These are phyloP conservation scores for Drosophila maculinotata DNA, from an alignment of 2,888 invertebrate genomes.

Conservation along the genomic window DNA sequence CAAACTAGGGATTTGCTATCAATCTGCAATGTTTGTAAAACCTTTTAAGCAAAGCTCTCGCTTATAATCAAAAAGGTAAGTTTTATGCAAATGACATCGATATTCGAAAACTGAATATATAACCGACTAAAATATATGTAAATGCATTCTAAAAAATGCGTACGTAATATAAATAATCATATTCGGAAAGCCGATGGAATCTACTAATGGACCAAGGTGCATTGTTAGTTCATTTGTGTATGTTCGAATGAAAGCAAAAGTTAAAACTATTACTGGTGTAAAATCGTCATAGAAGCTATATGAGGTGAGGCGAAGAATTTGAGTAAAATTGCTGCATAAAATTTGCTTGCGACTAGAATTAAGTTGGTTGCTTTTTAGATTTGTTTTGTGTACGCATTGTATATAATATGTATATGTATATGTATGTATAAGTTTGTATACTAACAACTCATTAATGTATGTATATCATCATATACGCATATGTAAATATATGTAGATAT, in stretches of 20 bases:
- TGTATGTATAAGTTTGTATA: slow-evolving; percentile 48
- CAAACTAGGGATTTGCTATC: background rate
- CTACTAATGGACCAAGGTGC: slow-evolving; percentile 22
- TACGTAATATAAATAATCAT: background rate
- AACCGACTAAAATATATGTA: too few species aligned
- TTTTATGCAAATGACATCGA: too few species aligned
- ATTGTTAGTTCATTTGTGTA: slow-evolving; percentile 22
- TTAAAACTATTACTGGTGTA: slow-evolving; percentile 24
- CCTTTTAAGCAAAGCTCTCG: too few species aligned
- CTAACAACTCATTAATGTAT: slow-evolving; percentile 61
- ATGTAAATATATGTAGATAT: slow-evolving; percentile 48
- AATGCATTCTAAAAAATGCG: background rate
- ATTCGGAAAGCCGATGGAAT: slow-evolving; percentile 34
- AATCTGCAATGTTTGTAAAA: background rate
- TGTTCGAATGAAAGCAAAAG: slow-evolving; percentile 21
- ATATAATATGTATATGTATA: slow-evolving; percentile 28
- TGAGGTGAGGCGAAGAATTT: slow-evolving; percentile 53
- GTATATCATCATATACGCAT: slow-evolving; percentile 53
- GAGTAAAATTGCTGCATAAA: slow-evolving; percentile 71
- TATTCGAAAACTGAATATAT: too few species aligned
- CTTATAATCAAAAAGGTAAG: background rate
- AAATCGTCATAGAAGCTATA: slow-evolving; percentile 31
- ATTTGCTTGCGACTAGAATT: slow-evolving; percentile 75
- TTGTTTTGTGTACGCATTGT: slow-evolving; percentile 40
- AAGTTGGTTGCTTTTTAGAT: slow-evolving; percentile 51